phyloP scores from a whole-genome alignment of 2,113 vertebrate genomes.

The Candoia aspera region DNA sequence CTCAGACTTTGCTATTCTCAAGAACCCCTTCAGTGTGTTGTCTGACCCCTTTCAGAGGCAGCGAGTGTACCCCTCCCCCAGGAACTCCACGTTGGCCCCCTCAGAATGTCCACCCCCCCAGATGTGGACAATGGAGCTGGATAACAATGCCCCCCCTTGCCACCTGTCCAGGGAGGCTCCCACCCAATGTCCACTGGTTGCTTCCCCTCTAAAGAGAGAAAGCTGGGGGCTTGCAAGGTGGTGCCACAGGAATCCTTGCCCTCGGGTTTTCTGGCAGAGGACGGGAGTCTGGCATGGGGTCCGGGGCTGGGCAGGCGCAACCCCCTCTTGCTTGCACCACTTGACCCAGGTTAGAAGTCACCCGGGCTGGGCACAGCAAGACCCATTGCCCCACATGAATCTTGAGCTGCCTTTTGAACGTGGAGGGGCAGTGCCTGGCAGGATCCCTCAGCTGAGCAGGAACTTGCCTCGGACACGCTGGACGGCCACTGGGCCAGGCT shows the following conservation, averaged over 20 bases:
- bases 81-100: background rate
- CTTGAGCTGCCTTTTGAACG: background rate
- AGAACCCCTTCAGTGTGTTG: background rate
- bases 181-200: background rate
- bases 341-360: background rate
- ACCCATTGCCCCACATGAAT: background rate
- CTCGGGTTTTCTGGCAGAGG: background rate
- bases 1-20: background rate
- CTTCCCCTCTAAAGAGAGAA: background rate
- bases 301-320: background rate
- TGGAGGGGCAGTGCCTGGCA: background rate
- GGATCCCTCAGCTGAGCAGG: background rate
- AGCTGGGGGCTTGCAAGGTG: background rate
- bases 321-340: background rate
- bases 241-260: too few species aligned
- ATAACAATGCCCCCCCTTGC: too few species aligned
- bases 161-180: background rate
- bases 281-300: background rate
- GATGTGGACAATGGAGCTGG: background rate
- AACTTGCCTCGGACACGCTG: constrained; percentile 71
- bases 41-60: background rate
- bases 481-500: constrained; percentile 83
- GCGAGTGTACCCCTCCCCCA: background rate
- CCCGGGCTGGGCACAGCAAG: background rate
- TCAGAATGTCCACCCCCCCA: background rate